Conservation (phyloP, 2,797 vertebrate genomes). For the Leptatherina wallacei region DNA sequence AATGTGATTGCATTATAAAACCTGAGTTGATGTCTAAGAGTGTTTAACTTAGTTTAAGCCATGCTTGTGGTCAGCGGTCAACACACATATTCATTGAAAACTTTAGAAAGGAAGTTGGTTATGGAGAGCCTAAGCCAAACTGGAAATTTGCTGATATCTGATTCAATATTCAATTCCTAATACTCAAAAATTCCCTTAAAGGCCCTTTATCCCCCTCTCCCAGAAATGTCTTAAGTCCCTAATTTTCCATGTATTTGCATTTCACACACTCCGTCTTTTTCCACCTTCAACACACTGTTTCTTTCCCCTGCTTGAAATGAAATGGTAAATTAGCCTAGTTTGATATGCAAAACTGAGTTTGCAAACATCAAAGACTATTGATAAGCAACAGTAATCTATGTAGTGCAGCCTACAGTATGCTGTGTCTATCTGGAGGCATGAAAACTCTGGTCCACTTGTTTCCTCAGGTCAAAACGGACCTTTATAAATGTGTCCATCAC, state of each 20-base stretch:
- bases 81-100: not conserved
- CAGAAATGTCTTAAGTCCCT: conserved; percentile 41
- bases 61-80: not conserved
- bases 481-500: not conserved
- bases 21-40: not conserved
- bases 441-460: not conserved
- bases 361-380: conserved; percentile 18
- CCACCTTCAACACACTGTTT: conserved; percentile 7
- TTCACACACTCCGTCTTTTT: conserved; percentile 17
- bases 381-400: conserved; percentile 14
- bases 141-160: not conserved
- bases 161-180: not conserved
- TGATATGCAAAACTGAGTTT: conserved; percentile 39
- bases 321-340: conserved; percentile 18
- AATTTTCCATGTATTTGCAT: conserved; percentile 35
- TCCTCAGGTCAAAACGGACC: too few relatives aligned
- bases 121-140: not conserved
- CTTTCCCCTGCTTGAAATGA: conserved; percentile 7
- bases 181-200: conserved; percentile 15
- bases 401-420: not conserved
- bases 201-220: conserved; percentile 36
- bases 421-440: not conserved
- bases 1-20: not conserved
- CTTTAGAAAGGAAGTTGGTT: not conserved
- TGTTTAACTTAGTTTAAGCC: not conserved